Percentiles rank a stretch among this genome's conserved stretches.
These are phyloP conservation scores for Tachysurus fulvidraco DNA, from an alignment of 2,113 vertebrate species.

Conservation along the genomic window DNA sequence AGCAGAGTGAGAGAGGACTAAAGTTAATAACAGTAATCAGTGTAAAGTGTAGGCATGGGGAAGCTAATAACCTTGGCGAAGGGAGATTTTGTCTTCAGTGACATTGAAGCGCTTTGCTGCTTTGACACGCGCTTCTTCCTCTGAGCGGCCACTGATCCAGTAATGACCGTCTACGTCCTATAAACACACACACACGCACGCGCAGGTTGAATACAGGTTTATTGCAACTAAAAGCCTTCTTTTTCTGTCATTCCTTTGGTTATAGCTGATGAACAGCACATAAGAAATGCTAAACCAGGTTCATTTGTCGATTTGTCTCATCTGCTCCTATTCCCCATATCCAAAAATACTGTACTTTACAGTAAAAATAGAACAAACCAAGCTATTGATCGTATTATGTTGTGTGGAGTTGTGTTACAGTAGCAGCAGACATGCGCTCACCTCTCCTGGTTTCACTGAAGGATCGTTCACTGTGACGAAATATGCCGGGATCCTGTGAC, in stretches of 20 bases:
- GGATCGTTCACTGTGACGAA: constrained; percentile 80
- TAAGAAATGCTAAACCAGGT: no score
- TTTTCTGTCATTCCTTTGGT: neutral
- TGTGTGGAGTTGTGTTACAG: neutral
- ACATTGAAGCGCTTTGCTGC: constrained; percentile 82
- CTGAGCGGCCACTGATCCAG: constrained; percentile 84
- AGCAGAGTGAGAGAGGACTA: neutral
- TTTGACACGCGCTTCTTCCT: constrained; percentile 79
- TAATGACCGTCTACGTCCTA: constrained; percentile 85
- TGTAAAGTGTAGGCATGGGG: neutral
- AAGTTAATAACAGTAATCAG: neutral
- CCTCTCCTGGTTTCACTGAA: constrained; percentile 80
- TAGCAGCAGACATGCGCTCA: constrained; percentile 48
- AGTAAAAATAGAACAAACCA: neutral
- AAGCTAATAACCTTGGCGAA: constrained; percentile 81
- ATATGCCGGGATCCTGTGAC: constrained; percentile 87
- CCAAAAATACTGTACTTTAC: neutral
- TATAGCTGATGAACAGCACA: neutral
- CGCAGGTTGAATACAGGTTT: neutral
- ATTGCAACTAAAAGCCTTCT: neutral
- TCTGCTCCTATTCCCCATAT: neutral
- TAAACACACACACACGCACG: constrained; percentile 10
- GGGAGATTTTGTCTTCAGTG: constrained; percentile 76
- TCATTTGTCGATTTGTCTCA: neutral
- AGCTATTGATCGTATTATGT: neutral